Percentiles rank a stretch among this genome's conserved stretches.
Conservation (phyloP, 2,888 invertebrate species). For the Tridacna crocea region DNA sequence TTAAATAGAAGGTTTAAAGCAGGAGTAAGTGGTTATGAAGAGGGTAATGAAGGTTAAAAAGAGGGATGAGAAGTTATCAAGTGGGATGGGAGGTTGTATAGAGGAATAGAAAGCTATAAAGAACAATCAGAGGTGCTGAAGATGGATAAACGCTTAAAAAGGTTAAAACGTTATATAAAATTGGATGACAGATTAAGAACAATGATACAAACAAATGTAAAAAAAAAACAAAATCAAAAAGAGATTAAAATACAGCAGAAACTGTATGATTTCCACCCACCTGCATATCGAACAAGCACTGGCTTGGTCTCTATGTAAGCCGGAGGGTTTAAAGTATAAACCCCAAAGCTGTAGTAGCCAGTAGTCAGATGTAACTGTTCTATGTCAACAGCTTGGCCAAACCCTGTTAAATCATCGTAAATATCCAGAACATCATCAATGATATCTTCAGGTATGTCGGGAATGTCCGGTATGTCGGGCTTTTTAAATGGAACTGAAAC, state of each 20-base stretch:
- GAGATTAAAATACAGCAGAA: neutral
- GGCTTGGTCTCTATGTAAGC: constrained; percentile 20
- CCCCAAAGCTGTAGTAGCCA: constrained; percentile 41
- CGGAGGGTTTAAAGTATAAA: constrained; percentile 27
- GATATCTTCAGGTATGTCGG: neutral
- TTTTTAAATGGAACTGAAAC: neutral
- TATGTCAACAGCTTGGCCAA: constrained; percentile 1
- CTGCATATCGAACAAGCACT: constrained; percentile 44
- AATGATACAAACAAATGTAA: neutral
- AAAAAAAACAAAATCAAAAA: neutral
- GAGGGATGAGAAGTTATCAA: too few species aligned
- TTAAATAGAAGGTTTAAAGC: too few species aligned
- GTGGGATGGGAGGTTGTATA: too few species aligned
- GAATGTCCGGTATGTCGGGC: neutral
- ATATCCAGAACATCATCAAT: neutral
- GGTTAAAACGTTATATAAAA: too few species aligned
- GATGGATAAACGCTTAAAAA: too few species aligned
- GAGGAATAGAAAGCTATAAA: too few species aligned
- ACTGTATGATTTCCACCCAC: constrained; percentile 11
- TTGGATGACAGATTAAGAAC: too few species aligned
- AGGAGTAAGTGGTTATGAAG: too few species aligned
- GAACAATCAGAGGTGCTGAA: too few species aligned
- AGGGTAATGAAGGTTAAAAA: too few species aligned
- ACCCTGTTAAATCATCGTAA: neutral
- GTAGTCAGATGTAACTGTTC: constrained; percentile 22